phyloP scores from a whole-genome alignment of 2,888 invertebrate genomes.

The Pyrochroa serraticornis region DNA sequence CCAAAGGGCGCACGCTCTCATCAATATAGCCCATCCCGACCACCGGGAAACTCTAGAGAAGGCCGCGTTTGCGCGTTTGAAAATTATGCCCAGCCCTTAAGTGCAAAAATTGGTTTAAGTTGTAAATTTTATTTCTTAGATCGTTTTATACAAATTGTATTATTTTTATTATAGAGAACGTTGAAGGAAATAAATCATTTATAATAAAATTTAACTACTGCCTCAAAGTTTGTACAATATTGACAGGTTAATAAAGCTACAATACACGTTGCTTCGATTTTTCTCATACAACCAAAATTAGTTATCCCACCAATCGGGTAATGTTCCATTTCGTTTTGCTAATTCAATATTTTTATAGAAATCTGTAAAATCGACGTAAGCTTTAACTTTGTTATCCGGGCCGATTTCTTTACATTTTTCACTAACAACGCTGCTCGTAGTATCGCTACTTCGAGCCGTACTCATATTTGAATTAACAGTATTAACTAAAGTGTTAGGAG shows the following conservation, averaged over 20 bases:
- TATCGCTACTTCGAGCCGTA: constrained; percentile 54
- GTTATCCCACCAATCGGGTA: constrained; percentile 67
- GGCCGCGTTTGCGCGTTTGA: constrained; percentile 83
- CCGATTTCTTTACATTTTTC: constrained; percentile 59
- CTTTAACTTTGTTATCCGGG: constrained; percentile 71
- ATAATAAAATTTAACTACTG: too few relatives aligned
- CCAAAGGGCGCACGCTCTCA: constrained; percentile 88
- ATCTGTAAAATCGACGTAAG: constrained; percentile 85
- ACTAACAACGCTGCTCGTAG: constrained; percentile 49
- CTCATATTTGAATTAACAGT: constrained; percentile 37
- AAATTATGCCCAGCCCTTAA: constrained; percentile 69
- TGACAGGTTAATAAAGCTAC: constrained; percentile 18
- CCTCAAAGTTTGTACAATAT: constrained; percentile 20
- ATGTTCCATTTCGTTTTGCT: constrained; percentile 68
- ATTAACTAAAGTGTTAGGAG: constrained; percentile 16
- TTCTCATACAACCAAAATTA: not conserved
- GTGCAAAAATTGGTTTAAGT: not conserved
- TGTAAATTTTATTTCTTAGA: not conserved
- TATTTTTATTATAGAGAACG: constrained; percentile 2
- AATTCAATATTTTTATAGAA: constrained; percentile 76
- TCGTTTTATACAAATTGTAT: constrained; percentile 9
- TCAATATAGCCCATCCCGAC: constrained; percentile 87
- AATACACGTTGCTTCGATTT: not conserved
- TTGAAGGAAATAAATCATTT: not conserved
- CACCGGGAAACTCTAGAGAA: constrained; percentile 85